A percentile compares a stretch with the other conserved stretches of the same genome.
These are phyloP conservation scores for Speoplatyrhinus poulsoni DNA, from an alignment of 2,113 vertebrate genomes.

Conservation along the genomic window DNA sequence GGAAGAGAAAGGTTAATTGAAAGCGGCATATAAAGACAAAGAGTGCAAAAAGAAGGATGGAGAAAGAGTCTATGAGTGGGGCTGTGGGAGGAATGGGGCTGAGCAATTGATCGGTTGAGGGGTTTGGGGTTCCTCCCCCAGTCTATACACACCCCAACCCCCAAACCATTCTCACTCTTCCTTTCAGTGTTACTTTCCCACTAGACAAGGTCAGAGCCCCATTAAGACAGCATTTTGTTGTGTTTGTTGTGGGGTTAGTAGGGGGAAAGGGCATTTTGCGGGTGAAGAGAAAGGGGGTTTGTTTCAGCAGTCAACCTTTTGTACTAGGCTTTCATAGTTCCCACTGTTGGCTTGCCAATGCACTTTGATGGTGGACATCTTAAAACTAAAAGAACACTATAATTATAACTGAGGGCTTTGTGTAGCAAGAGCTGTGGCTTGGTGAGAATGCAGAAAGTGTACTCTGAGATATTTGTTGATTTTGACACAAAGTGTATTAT, in stretches of 20 bases:
- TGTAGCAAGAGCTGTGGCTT: too few species aligned
- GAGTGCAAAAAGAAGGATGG: conserved; percentile 8
- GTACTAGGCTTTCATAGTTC: conserved; percentile 22
- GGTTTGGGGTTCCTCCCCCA: conserved; percentile 37
- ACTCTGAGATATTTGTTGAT: too few species aligned
- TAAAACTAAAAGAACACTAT: too few species aligned
- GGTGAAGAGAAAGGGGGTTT: conserved; percentile 36
- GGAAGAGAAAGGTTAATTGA: conserved; percentile 16
- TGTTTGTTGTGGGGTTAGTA: conserved; percentile 44
- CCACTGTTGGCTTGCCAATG: conserved; percentile 17
- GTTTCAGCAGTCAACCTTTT: conserved; percentile 26
- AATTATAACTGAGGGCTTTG: too few species aligned
- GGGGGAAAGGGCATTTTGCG: conserved; percentile 25
- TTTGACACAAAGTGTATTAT: too few species aligned
- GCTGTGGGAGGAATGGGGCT: conserved; percentile 10
- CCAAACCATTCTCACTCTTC: conserved; percentile 39
- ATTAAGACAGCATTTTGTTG: conserved; percentile 56
- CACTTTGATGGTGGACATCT: neutral
- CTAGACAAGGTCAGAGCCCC: conserved; percentile 52
- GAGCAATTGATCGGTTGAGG: conserved; percentile 37
- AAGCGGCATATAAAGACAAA: neutral
- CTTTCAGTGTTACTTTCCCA: conserved; percentile 57
- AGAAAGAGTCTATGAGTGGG: conserved; percentile 33
- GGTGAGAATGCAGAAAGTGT: too few species aligned
- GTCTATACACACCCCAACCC: conserved; percentile 34